Base-by-base conservation (phyloP, 2,113 vertebrate species). In the Puntigrus tetrazona region DNA sequence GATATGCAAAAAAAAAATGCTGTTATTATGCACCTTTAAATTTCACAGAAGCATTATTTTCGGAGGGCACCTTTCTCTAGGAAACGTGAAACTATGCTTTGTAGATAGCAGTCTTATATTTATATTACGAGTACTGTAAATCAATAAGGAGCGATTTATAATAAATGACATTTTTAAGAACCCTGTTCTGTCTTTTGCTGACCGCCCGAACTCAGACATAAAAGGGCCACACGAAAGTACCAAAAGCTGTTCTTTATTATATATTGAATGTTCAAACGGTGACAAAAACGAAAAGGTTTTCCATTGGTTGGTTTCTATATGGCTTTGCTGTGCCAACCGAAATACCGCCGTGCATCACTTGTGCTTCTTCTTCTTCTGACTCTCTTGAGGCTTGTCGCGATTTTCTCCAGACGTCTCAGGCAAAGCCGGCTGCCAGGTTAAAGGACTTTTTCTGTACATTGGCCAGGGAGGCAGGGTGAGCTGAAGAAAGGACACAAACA, bases 391-490 rank as follows among this genome's bases (percentile, higher is more conserved):
- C 91, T 99, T 99, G 41, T 97, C 97, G 84, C 52, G 90, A 27
- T 55, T 50, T 29, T 99, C 97, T 1, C 87, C 87, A 36, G 91
- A 88, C 0, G 72, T 92, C 77, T 99, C 97, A 14, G 92, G 91
- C 69, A 97, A 43, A 22, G 90, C 90, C 1, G 97, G 96, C 86
- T 98, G 95, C 98, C 98, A 99, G 67, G 94, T 94, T 59, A 99
- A 93, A 70, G 97, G 97, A 72, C 96, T 95, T 86, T 88, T 92
- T 82, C 97, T 96, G 91, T 96, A 99, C 95, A 99, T 96, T 0
- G 97, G 97, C 98, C 98, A 99, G 0, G 97, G 97, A 27, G 98
- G 98, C 73, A 99, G 95, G 0, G 97, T 99, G 86, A 99, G 91
- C 98, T 99, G 69, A 7, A 91, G 87, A 6, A 25, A 78, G 10